Conservation (phyloP, 2,113 vertebrate species). For the Ptychochromis oligacanthus region DNA sequence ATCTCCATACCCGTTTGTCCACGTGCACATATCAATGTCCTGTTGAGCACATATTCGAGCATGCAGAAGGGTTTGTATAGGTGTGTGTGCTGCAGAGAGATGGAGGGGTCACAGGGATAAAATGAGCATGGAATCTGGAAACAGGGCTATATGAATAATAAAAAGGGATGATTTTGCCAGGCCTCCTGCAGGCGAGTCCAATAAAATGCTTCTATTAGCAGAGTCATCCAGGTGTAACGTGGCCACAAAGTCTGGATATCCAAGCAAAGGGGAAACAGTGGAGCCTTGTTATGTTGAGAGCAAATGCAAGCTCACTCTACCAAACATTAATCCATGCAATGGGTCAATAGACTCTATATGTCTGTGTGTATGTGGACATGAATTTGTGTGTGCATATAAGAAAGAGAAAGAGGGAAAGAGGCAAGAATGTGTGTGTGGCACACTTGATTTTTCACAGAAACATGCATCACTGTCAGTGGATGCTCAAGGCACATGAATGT, state of each 20-base stretch:
- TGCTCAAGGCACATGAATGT: constrained; percentile 50
- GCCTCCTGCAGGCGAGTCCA: constrained; percentile 57
- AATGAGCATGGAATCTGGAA: constrained; percentile 56
- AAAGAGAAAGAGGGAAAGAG: constrained; percentile 7
- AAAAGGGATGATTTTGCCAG: constrained; percentile 47
- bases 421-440: constrained; percentile 35
- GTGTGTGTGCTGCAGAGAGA: constrained; percentile 16
- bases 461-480: constrained; percentile 28
- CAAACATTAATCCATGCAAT: constrained; percentile 66
- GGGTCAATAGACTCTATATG: constrained; percentile 64
- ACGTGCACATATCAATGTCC: constrained; percentile 26
- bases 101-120: constrained; percentile 59
- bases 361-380: constrained; percentile 51
- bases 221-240: constrained; percentile 79
- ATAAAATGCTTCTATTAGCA: constrained; percentile 80
- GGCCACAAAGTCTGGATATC: constrained; percentile 62
- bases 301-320: constrained; percentile 66
- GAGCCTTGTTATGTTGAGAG: constrained; percentile 59
- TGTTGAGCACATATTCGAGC: constrained; percentile 6
- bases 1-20: constrained; percentile 1
- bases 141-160: constrained; percentile 68
- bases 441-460: constrained; percentile 42
- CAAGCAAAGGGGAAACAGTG: constrained; percentile 47
- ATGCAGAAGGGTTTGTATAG: constrained; percentile 32
- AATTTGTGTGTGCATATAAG: constrained; percentile 22